Percentiles rank a stretch among this genome's conserved stretches.
phyloP scores from a whole-genome alignment of 2,888 invertebrate genomes.

The Ischnus inquisitorius region DNA sequence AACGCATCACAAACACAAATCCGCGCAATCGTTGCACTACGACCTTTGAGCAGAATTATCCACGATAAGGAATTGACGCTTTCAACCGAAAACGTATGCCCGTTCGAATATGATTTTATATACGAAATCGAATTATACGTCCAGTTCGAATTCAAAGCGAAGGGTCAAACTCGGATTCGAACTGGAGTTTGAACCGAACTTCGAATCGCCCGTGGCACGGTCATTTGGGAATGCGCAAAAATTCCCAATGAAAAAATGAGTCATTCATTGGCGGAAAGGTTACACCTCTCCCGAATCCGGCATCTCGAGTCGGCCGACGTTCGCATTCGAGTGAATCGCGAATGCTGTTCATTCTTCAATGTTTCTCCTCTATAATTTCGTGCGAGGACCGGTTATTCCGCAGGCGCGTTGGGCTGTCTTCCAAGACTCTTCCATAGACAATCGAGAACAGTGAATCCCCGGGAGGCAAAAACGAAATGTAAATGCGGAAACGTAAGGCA shows the following conservation, averaged over 20 bases:
- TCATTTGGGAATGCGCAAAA: constrained; percentile 20
- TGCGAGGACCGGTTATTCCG: constrained; percentile 58
- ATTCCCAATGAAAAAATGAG: neutral
- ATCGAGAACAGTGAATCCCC: constrained; percentile 17
- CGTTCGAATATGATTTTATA: neutral
- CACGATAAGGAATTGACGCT: too few relatives aligned
- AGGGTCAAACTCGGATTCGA: neutral
- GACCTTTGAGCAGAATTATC: neutral
- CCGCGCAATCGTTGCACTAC: neutral
- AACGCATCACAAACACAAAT: constrained; percentile 39
- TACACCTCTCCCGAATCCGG: constrained; percentile 27
- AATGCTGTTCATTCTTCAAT: constrained; percentile 22
- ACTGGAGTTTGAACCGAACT: neutral
- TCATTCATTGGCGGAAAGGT: neutral
- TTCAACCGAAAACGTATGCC: neutral
- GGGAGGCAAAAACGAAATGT: constrained; percentile 25
- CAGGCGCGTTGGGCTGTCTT: constrained; percentile 6
- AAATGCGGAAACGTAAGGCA: neutral
- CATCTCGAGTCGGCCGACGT: neutral
- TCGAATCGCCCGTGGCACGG: neutral
- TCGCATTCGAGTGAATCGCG: constrained; percentile 7
- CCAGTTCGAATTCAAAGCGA: neutral
- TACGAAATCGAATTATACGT: neutral
- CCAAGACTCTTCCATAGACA: constrained; percentile 13
- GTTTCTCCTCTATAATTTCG: constrained; percentile 47